phyloP scores from a whole-genome alignment of 2,113 vertebrate genomes.

The Eupsittula cactorum region DNA sequence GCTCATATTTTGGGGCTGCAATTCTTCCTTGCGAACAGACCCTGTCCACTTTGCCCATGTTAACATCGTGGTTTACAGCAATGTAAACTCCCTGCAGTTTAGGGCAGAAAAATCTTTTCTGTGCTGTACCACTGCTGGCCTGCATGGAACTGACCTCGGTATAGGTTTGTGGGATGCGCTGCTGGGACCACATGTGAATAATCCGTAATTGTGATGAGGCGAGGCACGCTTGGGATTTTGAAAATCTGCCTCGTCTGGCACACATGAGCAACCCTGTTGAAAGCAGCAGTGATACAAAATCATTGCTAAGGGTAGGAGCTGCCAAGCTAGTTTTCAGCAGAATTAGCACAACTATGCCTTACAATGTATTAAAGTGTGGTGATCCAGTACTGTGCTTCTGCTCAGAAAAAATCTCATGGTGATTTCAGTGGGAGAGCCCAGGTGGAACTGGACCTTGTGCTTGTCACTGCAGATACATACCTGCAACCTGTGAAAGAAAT shows the following conservation, averaged over 20 bases:
- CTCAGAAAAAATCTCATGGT: not conserved
- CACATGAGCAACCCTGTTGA: not conserved
- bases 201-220: not conserved
- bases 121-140: not conserved
- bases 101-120: not conserved
- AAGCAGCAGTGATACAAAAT: not conserved
- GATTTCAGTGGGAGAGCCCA: not conserved
- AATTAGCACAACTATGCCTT: not conserved
- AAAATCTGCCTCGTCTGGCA: not conserved
- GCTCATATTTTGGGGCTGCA: not conserved
- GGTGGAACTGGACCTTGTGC: not conserved
- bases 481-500: not conserved
- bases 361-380: not conserved
- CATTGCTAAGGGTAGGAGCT: not conserved
- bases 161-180: not conserved
- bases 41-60: rapidly evolving
- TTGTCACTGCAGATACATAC: not conserved
- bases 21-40: not conserved
- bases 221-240: not conserved
- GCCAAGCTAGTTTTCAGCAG: not conserved
- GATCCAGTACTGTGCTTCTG: not conserved
- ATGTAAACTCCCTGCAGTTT: not conserved
- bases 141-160: rapidly evolving
- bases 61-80: not conserved
- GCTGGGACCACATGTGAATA: rapidly evolving